Percentiles rank a stretch among this genome's conserved stretches.
Conservation (phyloP, 2,888 invertebrate species). For the Tuta absoluta region DNA sequence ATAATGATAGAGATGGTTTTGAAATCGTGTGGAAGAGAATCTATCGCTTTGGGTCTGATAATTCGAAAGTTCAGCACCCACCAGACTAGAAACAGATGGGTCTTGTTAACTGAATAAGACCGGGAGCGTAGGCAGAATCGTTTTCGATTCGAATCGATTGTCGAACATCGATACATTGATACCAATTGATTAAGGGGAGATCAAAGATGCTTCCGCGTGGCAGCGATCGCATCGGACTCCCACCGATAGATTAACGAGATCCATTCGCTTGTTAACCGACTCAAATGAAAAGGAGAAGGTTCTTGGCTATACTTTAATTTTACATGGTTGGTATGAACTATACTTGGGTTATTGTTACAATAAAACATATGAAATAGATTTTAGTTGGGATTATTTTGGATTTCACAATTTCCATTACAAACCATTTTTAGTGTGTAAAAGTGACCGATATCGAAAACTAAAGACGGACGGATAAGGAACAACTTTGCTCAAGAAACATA, state of each 20-base stretch:
- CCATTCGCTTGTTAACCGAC: slow-evolving; percentile 43
- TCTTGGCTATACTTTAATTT: too few relatives aligned
- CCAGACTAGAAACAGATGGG: neutral
- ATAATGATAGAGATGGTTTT: too few relatives aligned
- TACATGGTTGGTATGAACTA: too few relatives aligned
- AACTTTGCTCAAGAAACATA: too few relatives aligned
- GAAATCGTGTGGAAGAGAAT: neutral
- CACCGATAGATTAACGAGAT: slow-evolving; percentile 52
- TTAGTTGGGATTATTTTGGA: too few relatives aligned
- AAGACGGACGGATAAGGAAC: too few relatives aligned
- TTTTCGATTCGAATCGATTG: slow-evolving; percentile 58
- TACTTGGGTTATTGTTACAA: too few relatives aligned
- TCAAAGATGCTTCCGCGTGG: slow-evolving; percentile 74
- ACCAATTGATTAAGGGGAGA: slow-evolving; percentile 69
- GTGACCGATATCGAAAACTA: too few relatives aligned
- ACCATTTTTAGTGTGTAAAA: too few relatives aligned
- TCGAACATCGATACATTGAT: slow-evolving; percentile 60
- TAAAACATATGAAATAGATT: too few relatives aligned
- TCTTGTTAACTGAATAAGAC: slow-evolving; percentile 54
- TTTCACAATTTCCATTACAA: too few relatives aligned
- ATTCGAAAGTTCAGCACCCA: neutral
- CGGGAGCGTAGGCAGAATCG: slow-evolving; percentile 59
- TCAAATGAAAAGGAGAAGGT: too few relatives aligned
- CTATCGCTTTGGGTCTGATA: neutral
- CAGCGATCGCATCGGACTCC: slow-evolving; percentile 36